Conservation (phyloP, 2,113 vertebrate species). For the Dromas ardeola region DNA sequence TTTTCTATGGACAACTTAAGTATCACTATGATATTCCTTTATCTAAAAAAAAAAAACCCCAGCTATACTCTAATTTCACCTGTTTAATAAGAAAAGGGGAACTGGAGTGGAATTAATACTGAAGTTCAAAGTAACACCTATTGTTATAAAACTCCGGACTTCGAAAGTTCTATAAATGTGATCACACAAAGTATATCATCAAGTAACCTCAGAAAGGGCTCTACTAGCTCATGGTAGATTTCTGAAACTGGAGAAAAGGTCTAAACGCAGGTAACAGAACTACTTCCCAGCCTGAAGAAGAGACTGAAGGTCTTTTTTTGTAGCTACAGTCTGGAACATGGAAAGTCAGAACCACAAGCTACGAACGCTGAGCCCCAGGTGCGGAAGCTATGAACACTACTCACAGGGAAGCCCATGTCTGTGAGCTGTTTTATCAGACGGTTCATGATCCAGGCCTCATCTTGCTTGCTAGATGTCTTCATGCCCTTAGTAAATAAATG, state of each 20-base stretch:
- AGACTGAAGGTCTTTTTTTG: neutral
- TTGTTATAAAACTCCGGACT: neutral
- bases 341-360: neutral
- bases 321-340: neutral
- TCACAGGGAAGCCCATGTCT: constrained; percentile 99
- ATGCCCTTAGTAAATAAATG: constrained; percentile 77
- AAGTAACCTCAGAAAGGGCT: neutral
- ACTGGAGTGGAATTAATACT: neutral
- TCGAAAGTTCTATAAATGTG: neutral
- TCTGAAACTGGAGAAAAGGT: neutral
- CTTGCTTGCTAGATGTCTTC: constrained; percentile 91
- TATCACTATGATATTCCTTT: neutral
- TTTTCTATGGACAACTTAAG: neutral
- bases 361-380: neutral
- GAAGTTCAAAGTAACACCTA: neutral
- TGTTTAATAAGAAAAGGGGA: neutral
- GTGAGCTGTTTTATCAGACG: constrained; percentile 97
- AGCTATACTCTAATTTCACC: neutral
- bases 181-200: neutral
- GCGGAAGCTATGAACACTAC: neutral
- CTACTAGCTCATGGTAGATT: neutral
- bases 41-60: neutral
- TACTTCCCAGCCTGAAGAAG: neutral
- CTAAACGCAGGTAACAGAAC: neutral
- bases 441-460: constrained; percentile 95